Percentiles rank a stretch among this genome's conserved stretches.
These are phyloP conservation scores for Merops nubicus DNA, from an alignment of 2,113 vertebrate genomes.

Conservation along the genomic window DNA sequence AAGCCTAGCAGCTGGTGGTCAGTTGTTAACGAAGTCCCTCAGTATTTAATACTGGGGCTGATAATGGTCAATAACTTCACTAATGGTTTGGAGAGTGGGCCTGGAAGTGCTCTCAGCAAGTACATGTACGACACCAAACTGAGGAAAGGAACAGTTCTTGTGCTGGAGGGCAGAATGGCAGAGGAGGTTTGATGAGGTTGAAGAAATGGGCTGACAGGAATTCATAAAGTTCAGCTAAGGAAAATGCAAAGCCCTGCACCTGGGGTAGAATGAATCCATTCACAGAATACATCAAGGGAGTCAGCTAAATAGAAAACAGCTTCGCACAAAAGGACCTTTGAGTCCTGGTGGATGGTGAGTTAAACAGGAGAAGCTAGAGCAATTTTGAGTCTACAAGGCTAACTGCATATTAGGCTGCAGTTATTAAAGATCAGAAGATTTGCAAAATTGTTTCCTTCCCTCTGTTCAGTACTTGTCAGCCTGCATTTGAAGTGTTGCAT, in stretches of 20 bases:
- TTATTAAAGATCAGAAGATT: background rate
- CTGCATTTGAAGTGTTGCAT: background rate
- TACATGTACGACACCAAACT: background rate
- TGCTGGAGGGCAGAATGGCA: background rate
- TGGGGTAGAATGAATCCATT: background rate
- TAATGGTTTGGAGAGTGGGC: background rate
- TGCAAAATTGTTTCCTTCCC: background rate
- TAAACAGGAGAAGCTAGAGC: background rate
- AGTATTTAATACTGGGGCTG: no score
- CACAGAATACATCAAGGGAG: background rate
- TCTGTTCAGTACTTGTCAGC: background rate
- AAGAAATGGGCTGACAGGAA: background rate
- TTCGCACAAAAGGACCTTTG: background rate
- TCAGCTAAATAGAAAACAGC: background rate
- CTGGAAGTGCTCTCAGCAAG: background rate
- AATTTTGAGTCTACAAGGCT: background rate
- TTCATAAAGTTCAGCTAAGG: background rate
- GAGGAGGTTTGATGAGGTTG: background rate
- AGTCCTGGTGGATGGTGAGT: background rate
- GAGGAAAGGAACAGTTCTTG: background rate
- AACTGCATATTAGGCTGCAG: background rate
- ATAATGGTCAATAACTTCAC: background rate
- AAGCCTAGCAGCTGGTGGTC: background rate
- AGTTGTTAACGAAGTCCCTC: background rate
- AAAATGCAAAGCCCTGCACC: background rate